Base-by-base conservation (phyloP, 2,888 invertebrate genomes). In the Spisula solida region DNA sequence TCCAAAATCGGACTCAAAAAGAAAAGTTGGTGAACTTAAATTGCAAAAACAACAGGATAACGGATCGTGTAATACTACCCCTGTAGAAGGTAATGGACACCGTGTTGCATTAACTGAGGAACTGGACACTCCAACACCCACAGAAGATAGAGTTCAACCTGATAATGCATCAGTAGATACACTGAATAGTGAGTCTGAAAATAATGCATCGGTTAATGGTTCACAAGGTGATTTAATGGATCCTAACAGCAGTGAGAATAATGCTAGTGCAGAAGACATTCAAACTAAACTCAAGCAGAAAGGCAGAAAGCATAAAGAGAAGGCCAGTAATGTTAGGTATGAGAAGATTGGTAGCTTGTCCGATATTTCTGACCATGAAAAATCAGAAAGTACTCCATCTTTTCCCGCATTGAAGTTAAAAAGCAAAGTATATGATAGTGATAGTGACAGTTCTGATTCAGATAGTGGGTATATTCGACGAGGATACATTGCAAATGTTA, bases 391-490 rank as follows among this genome's bases (percentile, higher is more conserved):
- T 47, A 29, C 47, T 60, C 87, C 90, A 25, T 89, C 89, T 48
- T 25, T 90, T 12, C 88, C 89, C 14, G 78, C 55, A 16, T 31
- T 89, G 4, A 90, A 90, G 55, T 75, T 78, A 10, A 85, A 83
- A 25, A 81, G 83, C 14, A 89, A 87, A 78, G 80, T 25, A 12
- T 88, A 48, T 66, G 89, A 88, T 47, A 88, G 82, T 80, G 88
- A 91, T 56, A 92, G 92, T 87, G 93, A 93, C 14, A 93, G 92
- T 88, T 92, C 92, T 12, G 94, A 93, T 84, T 93, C 94, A 29
- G 94, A 94, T 70, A 92, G 92, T 88, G 94, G 91, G 5, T 93
- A 92, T 87, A 85, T 93, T 47, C 83, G 91, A n/a, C 90, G 90
- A 88, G 93, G 93, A 75, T 93, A 88, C 86, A 85, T 92, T 25